These are phyloP conservation scores for Salarias fasciatus DNA, from an alignment of 2,797 vertebrate genomes.

Conservation along the genomic window DNA sequence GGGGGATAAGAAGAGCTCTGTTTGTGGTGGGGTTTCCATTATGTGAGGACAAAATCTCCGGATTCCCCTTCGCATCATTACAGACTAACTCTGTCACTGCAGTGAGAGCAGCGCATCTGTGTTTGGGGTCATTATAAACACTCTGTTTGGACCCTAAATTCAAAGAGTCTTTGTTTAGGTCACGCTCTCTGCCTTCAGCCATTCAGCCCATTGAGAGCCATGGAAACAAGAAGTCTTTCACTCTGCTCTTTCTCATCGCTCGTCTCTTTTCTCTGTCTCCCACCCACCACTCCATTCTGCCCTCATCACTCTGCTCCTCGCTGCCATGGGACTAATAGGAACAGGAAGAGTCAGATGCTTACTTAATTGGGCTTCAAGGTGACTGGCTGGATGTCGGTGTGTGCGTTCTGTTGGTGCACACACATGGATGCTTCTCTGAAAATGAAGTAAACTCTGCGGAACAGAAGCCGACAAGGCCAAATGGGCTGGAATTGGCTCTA, in stretches of 20 bases:
- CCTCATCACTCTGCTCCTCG: conserved; percentile 39
- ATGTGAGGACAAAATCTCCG: conserved; percentile 60
- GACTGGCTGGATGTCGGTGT: conserved; percentile 53
- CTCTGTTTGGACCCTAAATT: conserved; percentile 72
- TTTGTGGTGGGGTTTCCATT: conserved; percentile 65
- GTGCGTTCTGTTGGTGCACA: conserved; percentile 25
- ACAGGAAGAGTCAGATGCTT: conserved; percentile 65
- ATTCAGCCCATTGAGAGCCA: conserved; percentile 73
- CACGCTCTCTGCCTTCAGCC: conserved; percentile 64
- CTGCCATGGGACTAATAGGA: conserved; percentile 57
- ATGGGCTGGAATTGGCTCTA: conserved; percentile 74
- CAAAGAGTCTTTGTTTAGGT: conserved; percentile 77
- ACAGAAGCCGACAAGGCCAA: conserved; percentile 71
- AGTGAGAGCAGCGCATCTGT: conserved; percentile 65
- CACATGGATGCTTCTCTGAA: conserved; percentile 57
- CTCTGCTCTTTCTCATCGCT: conserved; percentile 52
- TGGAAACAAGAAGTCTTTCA: conserved; percentile 77
- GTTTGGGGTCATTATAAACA: conserved; percentile 74
- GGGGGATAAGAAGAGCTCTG: conserved; percentile 48
- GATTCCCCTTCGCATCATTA: conserved; percentile 69
- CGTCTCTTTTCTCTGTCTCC: conserved; percentile 38
- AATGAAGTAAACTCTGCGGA: conserved; percentile 74
- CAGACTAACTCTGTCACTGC: conserved; percentile 53
- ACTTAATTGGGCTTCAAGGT: conserved; percentile 78
- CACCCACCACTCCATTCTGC: conserved; percentile 49